Evolutionary conservation across 2,888 invertebrate species (phyloP), one percentile per base, ranked within the genome.

Genomic region (Chorisops tibialis): DNA sequence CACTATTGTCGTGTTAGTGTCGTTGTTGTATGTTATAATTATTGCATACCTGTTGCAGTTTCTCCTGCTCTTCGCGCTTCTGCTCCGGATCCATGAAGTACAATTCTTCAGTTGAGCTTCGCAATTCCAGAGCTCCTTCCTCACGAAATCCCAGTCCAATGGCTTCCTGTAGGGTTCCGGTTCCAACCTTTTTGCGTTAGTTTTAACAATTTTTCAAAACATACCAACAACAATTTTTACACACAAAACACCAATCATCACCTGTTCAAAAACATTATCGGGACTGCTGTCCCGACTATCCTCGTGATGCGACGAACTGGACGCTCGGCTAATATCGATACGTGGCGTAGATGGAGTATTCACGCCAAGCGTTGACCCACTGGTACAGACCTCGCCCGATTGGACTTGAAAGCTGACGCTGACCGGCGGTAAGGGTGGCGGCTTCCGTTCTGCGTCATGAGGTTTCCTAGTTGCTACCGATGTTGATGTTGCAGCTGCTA

Each of bases 251-350:
- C 54, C 63, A 61, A 65, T 68, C 68, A 69, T 77, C 80, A 84
- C 83, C 74, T 86, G 85, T 73, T 88, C 87, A 68, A 91, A 84
- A 67, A 92, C 92, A 73, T 90, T 83, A 75, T 93, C 93, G 1
- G 93, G 92, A 51, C 91, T 89, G 71, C 89, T 89, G 72, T 91
- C 91, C 50, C 88, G 84, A 70, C 90, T 91, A 73, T 92, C 91
- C 68, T 78, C 77, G 74, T 92, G 91, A 71, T 93, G 91, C 38
- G 91, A 91, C 62, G 92, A 91, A 75, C 91, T 91, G 73, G 91
- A 91, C 4, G 93, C 93, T 68, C 93, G 84, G 68, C 92, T 93
- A 75, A 93, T 89, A 80, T 93, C 93, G 70, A 93, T 93, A 71
- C 93, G 84, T 19, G 93, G 93, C 56, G 92, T 88, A 67, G 85